Conservation (phyloP, 1,140 invertebrate species). For the Ganaspis sp. region DNA sequence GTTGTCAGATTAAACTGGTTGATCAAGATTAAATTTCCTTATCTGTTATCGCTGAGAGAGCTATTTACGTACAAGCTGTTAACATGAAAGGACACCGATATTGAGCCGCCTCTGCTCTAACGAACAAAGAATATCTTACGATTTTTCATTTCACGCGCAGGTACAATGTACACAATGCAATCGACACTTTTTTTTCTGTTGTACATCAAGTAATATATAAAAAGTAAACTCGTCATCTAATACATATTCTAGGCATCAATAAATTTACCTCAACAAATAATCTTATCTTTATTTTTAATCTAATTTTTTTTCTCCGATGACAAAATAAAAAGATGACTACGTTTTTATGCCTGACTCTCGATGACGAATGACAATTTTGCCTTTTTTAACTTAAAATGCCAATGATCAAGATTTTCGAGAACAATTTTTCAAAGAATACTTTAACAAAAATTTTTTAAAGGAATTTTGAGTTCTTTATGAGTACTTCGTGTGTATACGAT, state of each 20-base stretch:
- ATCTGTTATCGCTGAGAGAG: slow-evolving; percentile 58
- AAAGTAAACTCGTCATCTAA: not conserved
- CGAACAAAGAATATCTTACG: slow-evolving; percentile 57
- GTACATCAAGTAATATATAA: not conserved
- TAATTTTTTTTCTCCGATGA: not conserved
- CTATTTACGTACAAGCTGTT: slow-evolving; percentile 62
- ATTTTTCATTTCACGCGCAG: slow-evolving; percentile 51
- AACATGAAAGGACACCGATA: slow-evolving; percentile 63
- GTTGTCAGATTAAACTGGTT: slow-evolving; percentile 49
- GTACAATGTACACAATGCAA: slow-evolving; percentile 42
- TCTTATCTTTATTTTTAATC: not conserved
- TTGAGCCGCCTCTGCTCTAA: slow-evolving; percentile 31
- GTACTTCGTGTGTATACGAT: too few relatives aligned
- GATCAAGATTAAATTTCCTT: slow-evolving; percentile 60
- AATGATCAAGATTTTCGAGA: too few relatives aligned
- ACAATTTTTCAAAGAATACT: too few relatives aligned
- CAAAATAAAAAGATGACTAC: too few relatives aligned
- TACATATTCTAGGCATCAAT: not conserved
- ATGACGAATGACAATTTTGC: too few relatives aligned
- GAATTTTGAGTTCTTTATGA: too few relatives aligned
- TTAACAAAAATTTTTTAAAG: too few relatives aligned
- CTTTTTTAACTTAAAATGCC: too few relatives aligned
- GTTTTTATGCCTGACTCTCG: too few relatives aligned
- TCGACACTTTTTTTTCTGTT: not conserved
- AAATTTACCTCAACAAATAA: not conserved